Evolutionary conservation across 92 coral and sea anemone genomes (phyloP), one percentile per base, ranked within the genome.

Genomic region (Actinernus sp.): DNA sequence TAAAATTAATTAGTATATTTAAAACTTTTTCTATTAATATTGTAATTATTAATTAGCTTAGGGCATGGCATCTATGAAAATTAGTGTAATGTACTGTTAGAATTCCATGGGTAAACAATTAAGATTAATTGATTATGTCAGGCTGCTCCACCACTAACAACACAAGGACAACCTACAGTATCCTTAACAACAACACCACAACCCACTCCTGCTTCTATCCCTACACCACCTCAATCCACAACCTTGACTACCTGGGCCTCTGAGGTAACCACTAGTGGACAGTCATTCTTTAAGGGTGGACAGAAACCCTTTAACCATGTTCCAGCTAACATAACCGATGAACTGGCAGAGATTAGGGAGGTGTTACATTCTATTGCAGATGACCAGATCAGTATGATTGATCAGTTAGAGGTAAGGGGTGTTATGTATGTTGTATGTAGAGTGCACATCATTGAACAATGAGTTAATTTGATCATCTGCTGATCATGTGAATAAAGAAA

Each of bases 331-430:
- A 76, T 90, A 4, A 48, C 62, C 11, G 58, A 78, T 43, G 84
- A 81, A 18, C 13, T 93, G 85, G 73, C 74, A 0, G 70, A 77
- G 34, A 69, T 93, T 27, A 58, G 90, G 27, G 97, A 87, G 61
- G 71, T 85, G 33, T 83, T 93, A 16, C 88, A 86, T 65, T 58
- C 68, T 37, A 90, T 88, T 8, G 98, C 82, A 44, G 97, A 88
- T 51, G 72, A 82, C 40, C 93, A 93, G 55, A 79, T 74, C 81
- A 55, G 43, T 13, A 74, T 93, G 68, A 90, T 86, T 33, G 92
- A 82, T 43, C 96, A 90, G 65, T 58, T 93, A 25, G 98, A 93
- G 97, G 98, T 92, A 37, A n/a, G n/a, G n/a, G n/a, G n/a, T n/a
- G n/a, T n/a, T n/a, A n/a, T n/a, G n/a, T n/a, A n/a, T n/a, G n/a